A percentile compares a stretch with the other conserved stretches of the same genome.
phyloP scores from a whole-genome alignment of 2,113 vertebrate genomes.

The Oxyura jamaicensis region DNA sequence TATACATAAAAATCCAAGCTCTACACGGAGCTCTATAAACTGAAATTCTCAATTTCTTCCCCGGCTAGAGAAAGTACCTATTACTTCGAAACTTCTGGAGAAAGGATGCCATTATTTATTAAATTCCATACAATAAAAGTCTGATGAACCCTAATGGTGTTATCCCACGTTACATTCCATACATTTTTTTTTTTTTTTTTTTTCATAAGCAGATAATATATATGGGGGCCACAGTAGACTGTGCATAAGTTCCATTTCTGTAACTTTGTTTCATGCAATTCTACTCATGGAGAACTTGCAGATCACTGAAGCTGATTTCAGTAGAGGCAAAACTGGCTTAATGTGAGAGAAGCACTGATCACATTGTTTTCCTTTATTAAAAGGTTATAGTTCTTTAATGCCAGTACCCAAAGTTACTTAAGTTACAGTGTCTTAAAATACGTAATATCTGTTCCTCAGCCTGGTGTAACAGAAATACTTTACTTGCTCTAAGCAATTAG shows the following conservation, averaged over 20 bases:
- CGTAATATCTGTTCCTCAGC: not conserved
- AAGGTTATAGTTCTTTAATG: not conserved
- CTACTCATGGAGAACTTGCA: not conserved
- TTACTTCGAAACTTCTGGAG: not conserved
- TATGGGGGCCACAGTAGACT: not conserved
- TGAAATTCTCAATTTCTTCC: not conserved
- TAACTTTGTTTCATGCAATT: not conserved
- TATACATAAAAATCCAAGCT: not conserved
- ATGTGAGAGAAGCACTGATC: not conserved
- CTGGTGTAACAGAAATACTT: not conserved
- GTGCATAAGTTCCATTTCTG: not conserved
- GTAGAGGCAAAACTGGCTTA: not conserved
- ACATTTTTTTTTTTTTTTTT: not conserved
- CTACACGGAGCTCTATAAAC: not conserved
- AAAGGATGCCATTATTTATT: not conserved
- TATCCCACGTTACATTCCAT: rapidly evolving
- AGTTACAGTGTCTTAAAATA: not conserved
- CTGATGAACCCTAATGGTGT: not conserved
- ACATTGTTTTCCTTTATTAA: not conserved
- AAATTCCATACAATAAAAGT: not conserved
- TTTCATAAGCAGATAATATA: not conserved
- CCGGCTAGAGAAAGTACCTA: not conserved
- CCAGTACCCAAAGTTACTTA: not conserved
- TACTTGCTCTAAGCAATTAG: not conserved
- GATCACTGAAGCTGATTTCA: not conserved